Evolutionary conservation across 2,888 invertebrate genomes (phyloP).

Genomic region (Erebia epiphron): DNA sequence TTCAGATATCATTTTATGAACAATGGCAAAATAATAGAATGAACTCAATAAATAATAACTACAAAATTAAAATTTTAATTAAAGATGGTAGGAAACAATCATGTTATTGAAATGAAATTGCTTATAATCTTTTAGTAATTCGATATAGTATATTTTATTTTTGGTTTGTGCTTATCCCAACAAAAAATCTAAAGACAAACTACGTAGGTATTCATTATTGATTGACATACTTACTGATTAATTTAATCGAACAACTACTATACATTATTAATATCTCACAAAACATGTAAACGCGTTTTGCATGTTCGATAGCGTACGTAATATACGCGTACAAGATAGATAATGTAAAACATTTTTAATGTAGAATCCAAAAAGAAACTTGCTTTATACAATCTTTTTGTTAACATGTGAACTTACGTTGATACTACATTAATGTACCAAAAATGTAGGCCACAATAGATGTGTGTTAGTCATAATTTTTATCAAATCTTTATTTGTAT

Average conservation of each 20-base stretch:
- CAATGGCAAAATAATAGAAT: constrained; percentile 1
- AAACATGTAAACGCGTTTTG: too few species aligned
- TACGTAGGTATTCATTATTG: too few species aligned
- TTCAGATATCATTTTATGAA: not conserved
- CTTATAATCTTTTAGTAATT: not conserved
- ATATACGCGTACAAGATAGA: not conserved
- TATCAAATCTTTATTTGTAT: not conserved
- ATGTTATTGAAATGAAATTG: not conserved
- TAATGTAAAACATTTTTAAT: not conserved
- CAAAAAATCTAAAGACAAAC: too few species aligned
- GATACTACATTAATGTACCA: not conserved
- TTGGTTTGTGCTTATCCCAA: not conserved
- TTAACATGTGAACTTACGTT: too few species aligned
- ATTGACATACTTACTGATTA: too few species aligned
- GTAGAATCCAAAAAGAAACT: not conserved
- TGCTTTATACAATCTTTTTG: not conserved
- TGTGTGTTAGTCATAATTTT: not conserved
- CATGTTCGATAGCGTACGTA: too few species aligned
- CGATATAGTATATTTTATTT: not conserved
- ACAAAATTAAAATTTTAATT: not conserved
- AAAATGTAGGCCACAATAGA: not conserved
- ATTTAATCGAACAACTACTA: too few species aligned
- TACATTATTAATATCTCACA: too few species aligned
- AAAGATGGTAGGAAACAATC: not conserved
- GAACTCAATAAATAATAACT: not conserved